Evolutionary conservation across 64 coral and sea anemone genomes (phyloP), one percentile per base, ranked within the genome.

Genomic region (Dendronephthya gigantea): DNA sequence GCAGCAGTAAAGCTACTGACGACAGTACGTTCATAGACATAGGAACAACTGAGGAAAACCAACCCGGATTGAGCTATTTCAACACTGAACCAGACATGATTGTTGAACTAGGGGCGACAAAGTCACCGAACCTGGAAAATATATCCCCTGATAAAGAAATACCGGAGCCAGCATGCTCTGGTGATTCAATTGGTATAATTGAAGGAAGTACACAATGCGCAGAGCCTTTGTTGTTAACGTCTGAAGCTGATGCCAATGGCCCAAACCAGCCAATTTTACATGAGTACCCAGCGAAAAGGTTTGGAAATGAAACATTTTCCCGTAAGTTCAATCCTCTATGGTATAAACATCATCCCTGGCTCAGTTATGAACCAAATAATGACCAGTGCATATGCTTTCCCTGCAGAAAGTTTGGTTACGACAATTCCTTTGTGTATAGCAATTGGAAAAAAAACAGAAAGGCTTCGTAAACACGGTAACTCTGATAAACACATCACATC

Each of bases 301-400:
- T 38, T 33, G 84, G 50, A 35, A 85, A 59, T 85, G 84, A 85
- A 85, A 39, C 84, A 62, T 50, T 52, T 31, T 51, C 45, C 1
- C 55, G 84, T 58, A 50, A 85, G 55, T 85, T 85, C 84, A 85
- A 65, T 27, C 84, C 84, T 14, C 50, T 36, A 5, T 85, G 51
- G 84, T 85, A 85, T 38, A 85, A 85, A 85, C 43, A 5, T 19
- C 59, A 85, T 85, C 84, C 84, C 40, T 85, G 84, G 50, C 43
- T 85, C 19, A 85, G 84, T 50, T 85, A 32, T 59, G n/a, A 85
- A 27, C n/a, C 3, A 58, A 34, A 65, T 58, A 85, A 27, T 4
- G 30, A 40, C 27, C 43, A 47, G 50, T 40, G 22, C 27, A 45
- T 23, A 40, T 83, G 82, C 82, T 83, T 48, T 29, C 34, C 82